phyloP scores from a whole-genome alignment of 1,140 invertebrate genomes.

The Argopecten irradians region DNA sequence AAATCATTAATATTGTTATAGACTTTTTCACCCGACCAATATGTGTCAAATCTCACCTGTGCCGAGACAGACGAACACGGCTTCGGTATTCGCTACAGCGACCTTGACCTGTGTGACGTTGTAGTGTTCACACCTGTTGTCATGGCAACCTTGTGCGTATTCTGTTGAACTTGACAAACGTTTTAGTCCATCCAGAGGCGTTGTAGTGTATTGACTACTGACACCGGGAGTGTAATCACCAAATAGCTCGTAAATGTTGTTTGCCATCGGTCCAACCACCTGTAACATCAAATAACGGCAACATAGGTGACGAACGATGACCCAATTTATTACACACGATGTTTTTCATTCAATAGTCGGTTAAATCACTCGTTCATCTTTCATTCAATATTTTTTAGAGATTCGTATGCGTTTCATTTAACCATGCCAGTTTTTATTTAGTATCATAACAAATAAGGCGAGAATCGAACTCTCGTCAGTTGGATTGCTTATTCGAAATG shows the following conservation, averaged over 20 bases:
- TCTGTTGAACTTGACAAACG: constrained; percentile 42
- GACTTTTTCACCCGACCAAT: too few relatives aligned
- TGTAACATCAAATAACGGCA: too few relatives aligned
- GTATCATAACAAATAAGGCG: too few relatives aligned
- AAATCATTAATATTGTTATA: too few relatives aligned
- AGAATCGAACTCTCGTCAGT: too few relatives aligned
- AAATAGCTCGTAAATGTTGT: constrained; percentile 61
- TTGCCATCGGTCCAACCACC: constrained; percentile 70
- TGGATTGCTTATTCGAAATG: too few relatives aligned
- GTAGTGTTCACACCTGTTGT: constrained; percentile 60
- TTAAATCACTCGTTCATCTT: too few relatives aligned
- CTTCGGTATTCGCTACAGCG: constrained; percentile 53
- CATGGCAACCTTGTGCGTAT: constrained; percentile 60
- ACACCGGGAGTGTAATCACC: constrained; percentile 60
- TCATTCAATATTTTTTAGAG: too few relatives aligned
- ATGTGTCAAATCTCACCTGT: constrained; percentile 61
- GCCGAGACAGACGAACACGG: constrained; percentile 69
- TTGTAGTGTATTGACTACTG: constrained; percentile 53
- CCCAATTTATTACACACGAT: too few relatives aligned
- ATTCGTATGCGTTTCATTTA: too few relatives aligned
- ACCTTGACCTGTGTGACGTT: constrained; percentile 42
- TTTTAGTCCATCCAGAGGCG: constrained; percentile 55
- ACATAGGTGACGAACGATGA: neutral
- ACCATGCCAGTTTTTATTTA: too few relatives aligned
- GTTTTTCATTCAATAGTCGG: too few relatives aligned